Conservation (phyloP, 2,113 vertebrate genomes). For the Cottus gobio region DNA sequence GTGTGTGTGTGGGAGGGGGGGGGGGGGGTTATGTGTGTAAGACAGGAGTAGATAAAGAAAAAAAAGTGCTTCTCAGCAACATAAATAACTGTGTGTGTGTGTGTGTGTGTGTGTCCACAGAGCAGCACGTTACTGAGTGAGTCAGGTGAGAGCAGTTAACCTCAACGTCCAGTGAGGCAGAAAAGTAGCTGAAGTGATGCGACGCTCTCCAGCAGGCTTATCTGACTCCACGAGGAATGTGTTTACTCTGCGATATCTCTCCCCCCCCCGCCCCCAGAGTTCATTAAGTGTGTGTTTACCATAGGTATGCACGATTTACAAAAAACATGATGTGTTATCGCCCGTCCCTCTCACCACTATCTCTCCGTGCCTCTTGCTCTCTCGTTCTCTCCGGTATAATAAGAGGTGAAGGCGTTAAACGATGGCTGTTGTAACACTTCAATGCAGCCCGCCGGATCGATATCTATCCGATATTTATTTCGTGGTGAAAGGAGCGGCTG, state of each 20-base stretch:
- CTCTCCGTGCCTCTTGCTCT: neutral
- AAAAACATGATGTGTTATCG: conserved; percentile 39
- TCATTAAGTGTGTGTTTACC: conserved; percentile 39
- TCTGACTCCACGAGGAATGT: conserved; percentile 44
- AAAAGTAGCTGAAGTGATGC: conserved; percentile 17
- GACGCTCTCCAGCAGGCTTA: conserved; percentile 18
- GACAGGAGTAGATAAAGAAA: neutral
- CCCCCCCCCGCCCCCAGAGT: conserved; percentile 7
- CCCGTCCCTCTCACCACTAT: neutral
- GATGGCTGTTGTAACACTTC: neutral
- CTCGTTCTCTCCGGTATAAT: neutral
- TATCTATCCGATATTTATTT: neutral
- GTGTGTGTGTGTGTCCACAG: neutral
- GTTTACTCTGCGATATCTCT: conserved; percentile 46
- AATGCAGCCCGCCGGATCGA: neutral
- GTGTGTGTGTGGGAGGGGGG: too few relatives aligned
- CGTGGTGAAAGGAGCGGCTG: too few relatives aligned
- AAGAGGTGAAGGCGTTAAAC: conserved; percentile 37
- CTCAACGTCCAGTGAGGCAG: conserved; percentile 20
- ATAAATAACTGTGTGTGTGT: conserved; percentile 28
- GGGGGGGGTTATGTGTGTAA: conserved; percentile 10
- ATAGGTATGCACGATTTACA: conserved; percentile 1
- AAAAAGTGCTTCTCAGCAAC: conserved; percentile 18
- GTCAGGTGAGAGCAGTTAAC: conserved; percentile 43
- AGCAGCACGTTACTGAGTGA: neutral